Conservation (phyloP, 35 echinoderm and acorn worm species). For the Eucidaris tribuloides region DNA sequence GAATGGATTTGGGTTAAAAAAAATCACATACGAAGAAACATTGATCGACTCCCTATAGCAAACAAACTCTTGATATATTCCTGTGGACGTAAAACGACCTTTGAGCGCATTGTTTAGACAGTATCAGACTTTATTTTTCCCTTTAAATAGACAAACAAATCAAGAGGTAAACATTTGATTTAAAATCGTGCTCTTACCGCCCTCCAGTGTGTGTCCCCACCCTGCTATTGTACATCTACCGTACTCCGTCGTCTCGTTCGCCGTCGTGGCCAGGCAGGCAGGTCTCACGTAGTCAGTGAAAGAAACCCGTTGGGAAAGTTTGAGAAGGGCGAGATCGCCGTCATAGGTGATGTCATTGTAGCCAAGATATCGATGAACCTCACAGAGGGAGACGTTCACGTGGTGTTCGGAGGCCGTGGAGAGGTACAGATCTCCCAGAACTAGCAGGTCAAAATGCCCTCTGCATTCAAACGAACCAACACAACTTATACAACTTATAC, state of each 20-base stretch:
- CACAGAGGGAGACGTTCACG: not conserved
- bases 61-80: too few species aligned
- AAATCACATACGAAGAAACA: too few species aligned
- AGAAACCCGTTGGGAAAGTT: slow-evolving; percentile 41
- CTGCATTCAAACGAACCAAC: too few species aligned
- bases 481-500: too few species aligned
- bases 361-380: not conserved
- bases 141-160: too few species aligned
- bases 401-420: not conserved
- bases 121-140: too few species aligned
- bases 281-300: slow-evolving; percentile 47
- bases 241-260: slow-evolving; percentile 18
- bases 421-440: not conserved
- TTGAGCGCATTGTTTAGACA: too few species aligned
- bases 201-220: slow-evolving; percentile 49
- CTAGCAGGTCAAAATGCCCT: slow-evolving; percentile 17
- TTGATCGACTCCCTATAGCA: too few species aligned
- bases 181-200: too few species aligned
- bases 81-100: too few species aligned
- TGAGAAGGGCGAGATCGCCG: slow-evolving; percentile 68
- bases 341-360: not conserved
- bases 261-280: slow-evolving; percentile 49
- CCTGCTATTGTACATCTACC: slow-evolving; percentile 57
- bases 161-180: too few species aligned
- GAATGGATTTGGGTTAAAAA: too few species aligned